These are phyloP conservation scores for Lepetodrilus schrolli DNA, from an alignment of 2,888 invertebrate genomes.

Conservation along the genomic window DNA sequence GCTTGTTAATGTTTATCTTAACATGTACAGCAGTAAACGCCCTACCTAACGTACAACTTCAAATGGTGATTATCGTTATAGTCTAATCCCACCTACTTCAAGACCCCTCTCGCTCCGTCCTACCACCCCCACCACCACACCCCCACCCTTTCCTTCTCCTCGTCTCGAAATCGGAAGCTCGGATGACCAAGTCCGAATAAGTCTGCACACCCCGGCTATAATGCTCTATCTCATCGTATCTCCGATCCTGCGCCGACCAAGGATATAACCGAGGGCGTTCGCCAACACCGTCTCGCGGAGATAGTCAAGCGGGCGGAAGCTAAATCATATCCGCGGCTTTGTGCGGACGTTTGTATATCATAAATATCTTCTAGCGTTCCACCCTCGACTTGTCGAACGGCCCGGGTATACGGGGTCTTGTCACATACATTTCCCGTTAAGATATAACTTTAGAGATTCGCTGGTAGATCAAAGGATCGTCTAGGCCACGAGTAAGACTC, in stretches of 20 bases:
- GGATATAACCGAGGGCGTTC: background rate
- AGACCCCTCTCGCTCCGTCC: background rate
- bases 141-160: background rate
- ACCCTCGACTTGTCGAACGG: background rate
- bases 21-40: no score
- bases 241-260: background rate
- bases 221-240: background rate
- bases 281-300: background rate
- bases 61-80: background rate
- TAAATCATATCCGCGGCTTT: conserved; percentile 7
- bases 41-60: background rate
- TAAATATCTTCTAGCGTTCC: conserved; percentile 1
- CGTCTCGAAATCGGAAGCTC: no score
- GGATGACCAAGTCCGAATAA: no score
- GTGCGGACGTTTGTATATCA: conserved; percentile 12
- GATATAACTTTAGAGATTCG: conserved; percentile 14
- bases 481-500: background rate
- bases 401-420: background rate
- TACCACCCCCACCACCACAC: background rate
- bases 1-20: no score
- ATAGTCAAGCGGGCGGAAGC: background rate
- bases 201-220: no score
- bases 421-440: conserved; percentile 23
- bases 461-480: background rate
- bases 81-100: background rate